Conservation (phyloP, 1,140 invertebrate genomes). For the Trachymyrmex septentrionalis region DNA sequence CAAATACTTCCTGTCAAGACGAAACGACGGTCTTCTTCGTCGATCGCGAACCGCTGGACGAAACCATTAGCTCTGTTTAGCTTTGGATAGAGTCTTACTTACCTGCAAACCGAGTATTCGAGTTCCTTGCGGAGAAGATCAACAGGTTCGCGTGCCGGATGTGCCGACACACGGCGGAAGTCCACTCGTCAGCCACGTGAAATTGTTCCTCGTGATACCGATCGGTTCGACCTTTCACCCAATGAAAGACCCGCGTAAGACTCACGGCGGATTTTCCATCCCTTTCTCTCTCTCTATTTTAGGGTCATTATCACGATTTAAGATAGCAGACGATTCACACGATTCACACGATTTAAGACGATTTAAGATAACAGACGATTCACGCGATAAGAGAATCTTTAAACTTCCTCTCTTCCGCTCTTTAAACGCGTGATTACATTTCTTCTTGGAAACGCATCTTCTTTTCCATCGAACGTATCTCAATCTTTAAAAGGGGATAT, state of each 20-base stretch:
- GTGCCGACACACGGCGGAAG: constrained; percentile 79
- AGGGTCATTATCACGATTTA: neutral
- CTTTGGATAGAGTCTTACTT: constrained; percentile 16
- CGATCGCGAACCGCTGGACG: constrained; percentile 28
- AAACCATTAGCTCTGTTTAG: constrained; percentile 44
- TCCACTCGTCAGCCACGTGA: constrained; percentile 77
- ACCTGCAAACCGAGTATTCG: constrained; percentile 37
- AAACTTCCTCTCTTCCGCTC: neutral
- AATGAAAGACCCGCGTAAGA: neutral
- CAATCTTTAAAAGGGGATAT: neutral
- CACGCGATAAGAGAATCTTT: neutral
- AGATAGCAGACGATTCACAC: neutral
- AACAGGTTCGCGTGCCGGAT: constrained; percentile 85
- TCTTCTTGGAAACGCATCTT: neutral
- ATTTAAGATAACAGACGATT: constrained; percentile 15
- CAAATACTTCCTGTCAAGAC: neutral
- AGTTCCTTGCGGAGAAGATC: constrained; percentile 59
- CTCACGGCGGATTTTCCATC: neutral
- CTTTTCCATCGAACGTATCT: neutral
- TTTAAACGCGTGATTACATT: neutral
- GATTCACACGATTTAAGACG: neutral
- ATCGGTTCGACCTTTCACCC: constrained; percentile 49
- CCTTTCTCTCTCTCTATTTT: neutral
- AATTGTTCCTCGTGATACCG: constrained; percentile 60
- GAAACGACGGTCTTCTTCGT: neutral